Conservation (phyloP, 2,797 vertebrate species). For the Sebastes elongatus region DNA sequence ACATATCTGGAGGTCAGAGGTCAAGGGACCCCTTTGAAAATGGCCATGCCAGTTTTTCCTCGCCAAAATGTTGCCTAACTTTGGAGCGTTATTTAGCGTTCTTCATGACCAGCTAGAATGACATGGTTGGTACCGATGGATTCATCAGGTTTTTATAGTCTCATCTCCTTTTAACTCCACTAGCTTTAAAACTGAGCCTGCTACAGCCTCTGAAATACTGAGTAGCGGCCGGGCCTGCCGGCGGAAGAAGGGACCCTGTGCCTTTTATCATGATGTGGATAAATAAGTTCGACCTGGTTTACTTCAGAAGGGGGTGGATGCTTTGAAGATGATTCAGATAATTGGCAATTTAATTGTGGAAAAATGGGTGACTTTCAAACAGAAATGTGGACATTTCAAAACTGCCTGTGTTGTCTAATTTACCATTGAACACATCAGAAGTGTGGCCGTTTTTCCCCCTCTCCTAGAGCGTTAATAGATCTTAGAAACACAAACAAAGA, state of each 20-base stretch:
- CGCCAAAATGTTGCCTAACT: too few species aligned
- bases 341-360: slow-evolving; percentile 22
- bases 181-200: too few species aligned
- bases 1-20: too few species aligned
- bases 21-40: too few species aligned
- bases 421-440: not conserved
- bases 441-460: not conserved
- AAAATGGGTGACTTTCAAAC: slow-evolving; percentile 15
- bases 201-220: too few species aligned
- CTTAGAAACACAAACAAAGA: not conserved
- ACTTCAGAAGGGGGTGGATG: not conserved
- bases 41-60: too few species aligned
- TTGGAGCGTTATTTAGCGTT: too few species aligned
- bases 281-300: slow-evolving; percentile 41
- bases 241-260: not conserved
- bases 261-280: not conserved
- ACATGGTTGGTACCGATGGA: too few species aligned
- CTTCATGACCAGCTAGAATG: too few species aligned
- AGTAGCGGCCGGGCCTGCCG: not conserved
- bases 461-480: not conserved
- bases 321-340: slow-evolving; percentile 21
- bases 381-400: slow-evolving; percentile 2
- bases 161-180: too few species aligned
- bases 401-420: not conserved
- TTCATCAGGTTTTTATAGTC: too few species aligned